phyloP scores from a whole-genome alignment of 2,797 vertebrate genomes.

The Vireo griseus region DNA sequence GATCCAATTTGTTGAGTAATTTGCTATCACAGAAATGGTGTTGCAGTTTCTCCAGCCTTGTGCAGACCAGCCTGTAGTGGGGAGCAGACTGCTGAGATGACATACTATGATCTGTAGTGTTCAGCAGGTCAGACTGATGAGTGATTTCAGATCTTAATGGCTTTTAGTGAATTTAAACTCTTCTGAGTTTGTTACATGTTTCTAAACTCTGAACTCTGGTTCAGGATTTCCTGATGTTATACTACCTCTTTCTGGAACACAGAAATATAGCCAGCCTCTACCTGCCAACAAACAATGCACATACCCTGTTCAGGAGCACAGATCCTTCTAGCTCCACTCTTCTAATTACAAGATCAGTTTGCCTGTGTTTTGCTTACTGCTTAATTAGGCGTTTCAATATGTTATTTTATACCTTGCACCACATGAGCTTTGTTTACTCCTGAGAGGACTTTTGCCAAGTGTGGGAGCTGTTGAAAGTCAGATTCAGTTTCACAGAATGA shows the following conservation, averaged over 20 bases:
- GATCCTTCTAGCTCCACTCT: background rate
- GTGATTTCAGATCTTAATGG: background rate
- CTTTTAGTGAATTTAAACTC: background rate
- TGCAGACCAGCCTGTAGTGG: background rate
- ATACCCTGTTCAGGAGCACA: background rate
- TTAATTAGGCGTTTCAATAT: background rate
- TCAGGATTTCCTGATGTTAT: background rate
- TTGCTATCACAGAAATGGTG: accelerated
- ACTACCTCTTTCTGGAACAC: background rate
- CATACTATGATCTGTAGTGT: background rate
- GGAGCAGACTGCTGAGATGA: background rate
- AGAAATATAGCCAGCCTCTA: background rate
- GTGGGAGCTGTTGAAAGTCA: background rate
- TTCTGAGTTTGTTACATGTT: background rate
- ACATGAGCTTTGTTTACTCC: background rate
- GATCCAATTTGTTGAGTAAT: background rate
- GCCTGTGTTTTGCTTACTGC: background rate
- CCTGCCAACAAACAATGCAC: background rate
- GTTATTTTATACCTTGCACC: background rate
- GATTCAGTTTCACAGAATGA: background rate
- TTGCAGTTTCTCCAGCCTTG: background rate
- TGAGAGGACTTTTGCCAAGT: background rate
- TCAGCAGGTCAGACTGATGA: background rate
- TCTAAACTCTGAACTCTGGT: background rate
- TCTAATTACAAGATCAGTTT: background rate